Evolutionary conservation across 1,140 invertebrate species (phyloP), one percentile per base, ranked within the genome.

Genomic region (Diploscapter pachys): DNA sequence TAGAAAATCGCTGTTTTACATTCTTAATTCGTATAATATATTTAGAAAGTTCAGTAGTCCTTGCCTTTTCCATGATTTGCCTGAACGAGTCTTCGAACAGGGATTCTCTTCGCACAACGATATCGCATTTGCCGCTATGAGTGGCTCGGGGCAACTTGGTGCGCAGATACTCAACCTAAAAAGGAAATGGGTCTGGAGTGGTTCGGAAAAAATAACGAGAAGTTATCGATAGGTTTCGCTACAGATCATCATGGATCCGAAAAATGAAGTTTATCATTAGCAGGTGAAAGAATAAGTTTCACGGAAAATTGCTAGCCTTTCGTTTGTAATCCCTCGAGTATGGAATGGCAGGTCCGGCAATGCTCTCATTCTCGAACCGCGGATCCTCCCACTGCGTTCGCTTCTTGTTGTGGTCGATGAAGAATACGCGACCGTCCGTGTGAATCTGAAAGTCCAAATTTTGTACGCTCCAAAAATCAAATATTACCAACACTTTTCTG

Each of bases 361-460:
- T 95, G 87, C 93, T 92, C 77, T 93, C 93, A 90, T 96, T 96
- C 64, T 92, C 94, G 86, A 98, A 89, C 70, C 96, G 89, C 31
- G 96, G 96, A 90, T 99, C 96, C 88, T 99, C 96, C 96, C 96
- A 99, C 86, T 98, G 95, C 13, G 96, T 99, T 77, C 68, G 59
- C 59, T 50, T 85, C 91, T 90, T 89, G 95, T 93, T 96, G 85
- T 99, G 96, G 89, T 98, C 94, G 73, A 99, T 98, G 86, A 96
- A 98, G 88, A 98, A 99, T 79, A 96, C 95, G 83, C 95, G 88
- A 65, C 95, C 95, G 88, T 98, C 95, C 0, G 91, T 91, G 86
- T 98, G 95, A 13, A 95, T 91, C 13, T 68, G 50, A 50, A 68
- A 68, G 31, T 31, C 31, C 31, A 31, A 31, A 31, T 31, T 31